phyloP scores from a whole-genome alignment of 2,888 invertebrate genomes.

The Zele albiditarsus region DNA sequence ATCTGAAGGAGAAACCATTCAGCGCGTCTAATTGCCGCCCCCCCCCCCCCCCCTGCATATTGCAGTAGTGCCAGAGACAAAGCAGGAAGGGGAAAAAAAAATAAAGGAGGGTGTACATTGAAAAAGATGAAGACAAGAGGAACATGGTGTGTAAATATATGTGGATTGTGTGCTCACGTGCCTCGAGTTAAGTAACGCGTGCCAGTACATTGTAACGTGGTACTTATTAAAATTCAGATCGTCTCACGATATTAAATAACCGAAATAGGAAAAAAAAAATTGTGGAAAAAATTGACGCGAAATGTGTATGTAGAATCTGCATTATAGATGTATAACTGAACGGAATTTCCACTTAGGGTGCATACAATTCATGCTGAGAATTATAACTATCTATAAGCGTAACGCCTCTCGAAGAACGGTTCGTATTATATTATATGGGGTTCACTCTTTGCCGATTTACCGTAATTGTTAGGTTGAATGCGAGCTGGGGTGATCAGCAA shows the following conservation, averaged over 20 bases:
- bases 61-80: neutral
- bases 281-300: slow-evolving; percentile 6
- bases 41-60: neutral
- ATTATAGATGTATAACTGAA: slow-evolving; percentile 33
- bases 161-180: slow-evolving; percentile 37
- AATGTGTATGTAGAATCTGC: neutral
- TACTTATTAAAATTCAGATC: neutral
- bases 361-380: neutral
- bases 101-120: neutral
- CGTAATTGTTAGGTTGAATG: slow-evolving; percentile 39
- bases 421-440: slow-evolving; percentile 9
- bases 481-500: slow-evolving; percentile 39
- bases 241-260: slow-evolving; percentile 9
- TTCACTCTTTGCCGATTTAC: slow-evolving; percentile 12
- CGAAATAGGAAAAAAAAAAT: slow-evolving; percentile 1
- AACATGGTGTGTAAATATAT: neutral
- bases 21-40: slow-evolving; percentile 15
- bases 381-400: neutral
- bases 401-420: slow-evolving; percentile 26
- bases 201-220: slow-evolving; percentile 31
- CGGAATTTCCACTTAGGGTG: slow-evolving; percentile 29
- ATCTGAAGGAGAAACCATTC: slow-evolving; percentile 10
- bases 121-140: neutral
- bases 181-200: slow-evolving; percentile 38
- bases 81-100: neutral